Base-by-base conservation (phyloP, 2,113 vertebrate genomes). In the Brevimyrus niger region DNA sequence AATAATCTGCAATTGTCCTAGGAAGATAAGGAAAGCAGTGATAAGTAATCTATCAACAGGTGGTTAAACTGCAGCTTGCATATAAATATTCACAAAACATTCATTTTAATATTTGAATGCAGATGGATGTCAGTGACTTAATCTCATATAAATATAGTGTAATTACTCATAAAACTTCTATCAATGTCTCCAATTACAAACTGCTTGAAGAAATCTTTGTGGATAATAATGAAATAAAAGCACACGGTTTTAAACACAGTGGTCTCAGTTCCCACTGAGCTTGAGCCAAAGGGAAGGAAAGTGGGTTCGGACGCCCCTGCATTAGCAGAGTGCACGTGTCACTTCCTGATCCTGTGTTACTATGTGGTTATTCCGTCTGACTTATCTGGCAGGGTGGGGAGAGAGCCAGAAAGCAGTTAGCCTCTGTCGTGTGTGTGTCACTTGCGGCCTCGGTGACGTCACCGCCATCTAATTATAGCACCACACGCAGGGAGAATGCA, bases 401-500 rank as follows among this genome's bases (percentile, higher is more conserved):
- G 87, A 89, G 92, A 82, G 92, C 93, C 93, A 90, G 61, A 89
- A 93, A 92, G 91, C 90, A 21, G 94, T 88, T 90, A 65, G 94
- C 94, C 93, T 94, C 92, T 92, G 90, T 91, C 89, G 92, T 31
- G 90, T 88, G 86, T 88, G 90, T 89, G 91, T 90, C 90, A 92
- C 88, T 91, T 91, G 93, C 92, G 93, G 91, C 94, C 89, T 92
- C 90, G 87, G 90, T 95, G 95, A 96, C 94, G 95, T 95, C 94
- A 96, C 90, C 89, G 89, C 87, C 87, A 91, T 94, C 92, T 95
- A 95, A 95, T 95, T 95, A 95, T 92, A 93, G 93, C 89, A 91
- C 87, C 94, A 94, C 91, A 91, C 95, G 94, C 92, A 93, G 91
- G 89, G 92, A 91, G 93, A 92, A 91, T 93, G 93, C 92, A 31